Conservation (phyloP, 2,888 invertebrate genomes). For the Exocentrus adspersus region DNA sequence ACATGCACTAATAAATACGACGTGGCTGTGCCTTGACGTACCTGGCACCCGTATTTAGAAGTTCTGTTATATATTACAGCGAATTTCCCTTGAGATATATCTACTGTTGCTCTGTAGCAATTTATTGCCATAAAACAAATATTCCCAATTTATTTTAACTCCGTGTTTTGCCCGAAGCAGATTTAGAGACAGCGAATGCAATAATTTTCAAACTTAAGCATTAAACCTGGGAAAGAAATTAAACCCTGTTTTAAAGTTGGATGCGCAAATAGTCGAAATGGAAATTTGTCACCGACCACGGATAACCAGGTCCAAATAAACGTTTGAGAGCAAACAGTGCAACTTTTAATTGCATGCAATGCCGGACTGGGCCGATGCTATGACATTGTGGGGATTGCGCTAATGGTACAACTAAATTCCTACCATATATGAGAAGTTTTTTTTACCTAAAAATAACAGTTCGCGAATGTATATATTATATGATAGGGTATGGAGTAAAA, state of each 20-base stretch:
- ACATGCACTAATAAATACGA: no score
- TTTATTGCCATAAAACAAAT: neutral
- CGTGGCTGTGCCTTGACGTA: no score
- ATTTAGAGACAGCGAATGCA: neutral
- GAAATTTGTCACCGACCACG: neutral
- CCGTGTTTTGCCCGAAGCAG: neutral
- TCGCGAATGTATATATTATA: no score
- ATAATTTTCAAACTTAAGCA: neutral
- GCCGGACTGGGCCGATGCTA: no score
- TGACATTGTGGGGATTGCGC: no score
- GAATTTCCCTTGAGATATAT: no score
- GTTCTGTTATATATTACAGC: no score
- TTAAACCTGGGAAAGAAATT: neutral
- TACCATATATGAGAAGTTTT: no score
- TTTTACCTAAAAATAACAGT: no score
- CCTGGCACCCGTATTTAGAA: no score
- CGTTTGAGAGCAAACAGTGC: constrained; percentile 20
- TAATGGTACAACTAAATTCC: no score
- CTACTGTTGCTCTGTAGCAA: neutral
- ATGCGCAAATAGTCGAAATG: neutral
- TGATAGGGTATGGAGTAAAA: no score
- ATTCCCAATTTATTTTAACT: neutral
- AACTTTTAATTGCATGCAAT: constrained; percentile 15
- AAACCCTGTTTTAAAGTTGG: neutral
- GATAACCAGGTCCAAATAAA: constrained; percentile 20